phyloP scores from a whole-genome alignment of 2,113 vertebrate species.

The Pelecanoides urinatrix region DNA sequence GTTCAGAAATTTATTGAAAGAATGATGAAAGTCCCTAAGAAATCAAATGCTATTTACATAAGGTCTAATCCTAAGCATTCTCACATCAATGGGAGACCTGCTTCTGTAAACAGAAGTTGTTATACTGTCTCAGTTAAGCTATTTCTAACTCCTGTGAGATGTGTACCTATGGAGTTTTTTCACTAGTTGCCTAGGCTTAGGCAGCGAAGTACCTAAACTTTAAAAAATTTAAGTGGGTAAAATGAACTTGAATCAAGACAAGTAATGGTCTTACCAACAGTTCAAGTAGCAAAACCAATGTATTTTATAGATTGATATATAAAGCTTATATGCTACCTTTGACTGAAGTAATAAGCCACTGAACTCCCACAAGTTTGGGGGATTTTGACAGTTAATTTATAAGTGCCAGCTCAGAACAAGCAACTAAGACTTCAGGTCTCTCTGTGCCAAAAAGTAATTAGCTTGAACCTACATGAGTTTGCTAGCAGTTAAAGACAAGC shows the following conservation, averaged over 20 bases:
- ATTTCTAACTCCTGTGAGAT: neutral
- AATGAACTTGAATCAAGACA: neutral
- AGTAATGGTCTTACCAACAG: neutral
- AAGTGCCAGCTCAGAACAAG: neutral
- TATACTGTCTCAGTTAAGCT: neutral
- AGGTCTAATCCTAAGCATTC: neutral
- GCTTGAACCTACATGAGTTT: neutral
- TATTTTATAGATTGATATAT: neutral
- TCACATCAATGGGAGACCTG: neutral
- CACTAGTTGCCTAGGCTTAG: neutral
- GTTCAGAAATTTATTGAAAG: neutral
- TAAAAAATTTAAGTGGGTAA: neutral
- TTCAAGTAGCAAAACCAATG: neutral
- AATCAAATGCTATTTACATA: neutral
- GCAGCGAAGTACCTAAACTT: neutral
- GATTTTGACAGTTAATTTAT: neutral
- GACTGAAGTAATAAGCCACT: neutral
- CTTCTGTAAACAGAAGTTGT: neutral
- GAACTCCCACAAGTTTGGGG: neutral
- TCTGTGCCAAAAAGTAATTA: slow-evolving; percentile 39
- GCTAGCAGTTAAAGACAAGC: neutral
- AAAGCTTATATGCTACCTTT: neutral
- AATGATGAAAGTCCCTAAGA: neutral
- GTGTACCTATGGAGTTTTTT: neutral
- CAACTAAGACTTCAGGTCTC: neutral